Conservation (phyloP, 2,888 invertebrate genomes). For the Eristalis arbustorum region DNA sequence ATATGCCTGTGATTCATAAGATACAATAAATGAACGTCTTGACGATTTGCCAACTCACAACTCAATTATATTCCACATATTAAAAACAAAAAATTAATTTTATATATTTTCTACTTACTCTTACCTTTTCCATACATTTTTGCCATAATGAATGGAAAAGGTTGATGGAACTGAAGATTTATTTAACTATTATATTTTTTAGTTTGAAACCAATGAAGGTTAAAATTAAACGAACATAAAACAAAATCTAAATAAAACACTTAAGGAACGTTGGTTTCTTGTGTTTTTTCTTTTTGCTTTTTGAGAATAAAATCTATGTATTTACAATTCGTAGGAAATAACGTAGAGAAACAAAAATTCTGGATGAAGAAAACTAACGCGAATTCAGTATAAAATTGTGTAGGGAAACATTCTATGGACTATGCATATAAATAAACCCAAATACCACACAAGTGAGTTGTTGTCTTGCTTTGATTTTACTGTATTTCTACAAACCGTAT, state of each 20-base stretch:
- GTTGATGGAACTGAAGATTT: conserved; percentile 65
- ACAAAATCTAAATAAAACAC: conserved; percentile 49
- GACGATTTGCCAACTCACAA: conserved; percentile 23
- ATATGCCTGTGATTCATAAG: background rate
- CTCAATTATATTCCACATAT: conserved; percentile 15
- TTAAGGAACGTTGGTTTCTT: conserved; percentile 27
- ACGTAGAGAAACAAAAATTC: conserved; percentile 41
- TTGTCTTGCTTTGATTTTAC: conserved; percentile 43
- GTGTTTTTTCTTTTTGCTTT: conserved; percentile 6
- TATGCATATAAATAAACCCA: conserved; percentile 53
- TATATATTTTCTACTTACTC: conserved; percentile 78
- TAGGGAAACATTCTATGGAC: conserved; percentile 43
- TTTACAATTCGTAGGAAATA: conserved; percentile 61
- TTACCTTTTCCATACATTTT: conserved; percentile 81
- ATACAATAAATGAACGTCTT: background rate
- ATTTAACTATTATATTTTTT: conserved; percentile 32
- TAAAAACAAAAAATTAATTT: conserved; percentile 38
- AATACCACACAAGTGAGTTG: conserved; percentile 65
- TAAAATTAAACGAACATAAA: conserved; percentile 63
- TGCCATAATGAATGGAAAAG: conserved; percentile 76
- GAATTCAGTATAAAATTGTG: conserved; percentile 29
- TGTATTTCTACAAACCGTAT: conserved; percentile 67
- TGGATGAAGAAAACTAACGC: conserved; percentile 51
- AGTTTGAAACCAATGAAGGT: conserved; percentile 55
- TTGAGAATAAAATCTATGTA: conserved; percentile 47